These are phyloP conservation scores for Drosophila bifasciata DNA, from an alignment of 1,140 invertebrate species.

Conservation along the genomic window DNA sequence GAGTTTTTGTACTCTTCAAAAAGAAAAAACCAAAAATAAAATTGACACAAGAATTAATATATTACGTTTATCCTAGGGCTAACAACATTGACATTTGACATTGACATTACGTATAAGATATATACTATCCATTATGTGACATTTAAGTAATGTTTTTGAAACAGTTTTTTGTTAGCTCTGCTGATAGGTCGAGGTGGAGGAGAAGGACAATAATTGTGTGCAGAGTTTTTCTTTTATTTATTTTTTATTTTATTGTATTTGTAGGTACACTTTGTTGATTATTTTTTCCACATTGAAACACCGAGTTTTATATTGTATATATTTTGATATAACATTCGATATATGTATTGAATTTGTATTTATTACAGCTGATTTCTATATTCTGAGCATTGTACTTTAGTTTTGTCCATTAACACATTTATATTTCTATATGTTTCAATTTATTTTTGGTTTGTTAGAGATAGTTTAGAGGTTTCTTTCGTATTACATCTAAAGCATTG, in stretches of 20 bases:
- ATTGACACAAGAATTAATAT: slow-evolving; percentile 59
- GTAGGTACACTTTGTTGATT: slow-evolving; percentile 54
- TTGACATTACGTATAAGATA: slow-evolving; percentile 30
- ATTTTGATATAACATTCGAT: slow-evolving; percentile 11
- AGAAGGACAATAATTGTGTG: neutral
- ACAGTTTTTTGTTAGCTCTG: slow-evolving; percentile 1
- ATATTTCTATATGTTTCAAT: slow-evolving; percentile 29
- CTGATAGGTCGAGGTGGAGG: no score
- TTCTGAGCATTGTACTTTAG: slow-evolving; percentile 68
- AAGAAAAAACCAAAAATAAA: slow-evolving; percentile 31
- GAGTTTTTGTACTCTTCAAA: slow-evolving; percentile 35
- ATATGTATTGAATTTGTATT: slow-evolving; percentile 15
- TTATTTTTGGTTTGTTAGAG: slow-evolving; percentile 25
- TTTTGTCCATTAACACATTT: slow-evolving; percentile 41
- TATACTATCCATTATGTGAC: neutral
- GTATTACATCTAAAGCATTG: slow-evolving; percentile 27
- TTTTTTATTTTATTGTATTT: slow-evolving; percentile 9
- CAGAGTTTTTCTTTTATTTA: neutral
- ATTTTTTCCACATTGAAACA: slow-evolving; percentile 38
- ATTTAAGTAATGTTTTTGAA: neutral
- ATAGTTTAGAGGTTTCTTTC: no score
- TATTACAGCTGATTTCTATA: slow-evolving; percentile 44
- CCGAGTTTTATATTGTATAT: slow-evolving; percentile 45
- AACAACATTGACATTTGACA: slow-evolving; percentile 27
- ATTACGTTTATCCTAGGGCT: slow-evolving; percentile 13